Percentiles rank a stretch among this genome's conserved stretches.
Evolutionary conservation across 2,113 vertebrate genomes (phyloP).

Genomic region (Rhea pennata): DNA sequence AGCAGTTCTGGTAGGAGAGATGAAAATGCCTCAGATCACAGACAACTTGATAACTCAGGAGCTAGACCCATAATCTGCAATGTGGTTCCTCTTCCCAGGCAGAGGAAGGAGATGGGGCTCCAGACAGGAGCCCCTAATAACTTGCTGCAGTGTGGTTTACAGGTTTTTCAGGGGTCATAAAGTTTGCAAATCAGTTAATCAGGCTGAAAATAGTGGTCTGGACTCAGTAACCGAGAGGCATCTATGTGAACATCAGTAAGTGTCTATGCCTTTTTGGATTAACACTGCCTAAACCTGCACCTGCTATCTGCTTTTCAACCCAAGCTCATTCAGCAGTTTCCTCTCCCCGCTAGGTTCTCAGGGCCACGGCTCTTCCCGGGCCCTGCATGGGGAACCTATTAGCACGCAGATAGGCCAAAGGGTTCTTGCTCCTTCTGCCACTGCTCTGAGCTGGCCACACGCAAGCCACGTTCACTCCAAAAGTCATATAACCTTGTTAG

Average conservation of each 20-base stretch:
- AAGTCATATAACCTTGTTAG: accelerated
- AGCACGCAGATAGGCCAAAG: not conserved
- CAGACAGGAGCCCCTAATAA: not conserved
- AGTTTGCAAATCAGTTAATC: not conserved
- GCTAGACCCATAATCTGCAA: not conserved
- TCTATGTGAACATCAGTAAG: not conserved
- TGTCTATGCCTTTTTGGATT: not conserved
- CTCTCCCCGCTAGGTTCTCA: accelerated
- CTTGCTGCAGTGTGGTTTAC: not conserved
- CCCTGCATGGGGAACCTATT: not conserved
- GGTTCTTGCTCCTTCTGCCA: not conserved
- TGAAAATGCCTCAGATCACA: not conserved
- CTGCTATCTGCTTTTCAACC: not conserved
- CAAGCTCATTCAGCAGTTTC: not conserved
- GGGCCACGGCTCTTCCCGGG: not conserved
- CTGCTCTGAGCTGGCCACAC: accelerated
- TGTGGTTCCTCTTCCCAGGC: not conserved
- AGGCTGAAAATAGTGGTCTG: not conserved
- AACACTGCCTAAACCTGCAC: not conserved
- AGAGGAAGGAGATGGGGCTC: not conserved
- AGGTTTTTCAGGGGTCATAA: not conserved
- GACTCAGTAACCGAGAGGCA: not conserved
- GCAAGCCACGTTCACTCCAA: not conserved
- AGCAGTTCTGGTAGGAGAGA: not conserved
- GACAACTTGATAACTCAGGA: not conserved